phyloP scores from a whole-genome alignment of 2,888 invertebrate species.

The Scaptomyza caliginosa region DNA sequence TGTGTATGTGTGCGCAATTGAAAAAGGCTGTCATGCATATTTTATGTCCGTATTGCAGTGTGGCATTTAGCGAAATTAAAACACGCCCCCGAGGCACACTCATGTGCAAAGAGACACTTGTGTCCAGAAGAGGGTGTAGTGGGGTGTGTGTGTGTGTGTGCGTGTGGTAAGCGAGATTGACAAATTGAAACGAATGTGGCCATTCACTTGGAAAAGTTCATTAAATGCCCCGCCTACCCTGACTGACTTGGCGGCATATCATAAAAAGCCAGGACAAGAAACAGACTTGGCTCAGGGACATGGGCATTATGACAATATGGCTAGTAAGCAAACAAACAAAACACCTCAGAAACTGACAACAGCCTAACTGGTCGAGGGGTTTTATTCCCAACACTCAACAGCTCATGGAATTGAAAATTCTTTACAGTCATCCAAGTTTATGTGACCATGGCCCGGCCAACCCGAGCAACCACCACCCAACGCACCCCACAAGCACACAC shows the following conservation, averaged over 20 bases:
- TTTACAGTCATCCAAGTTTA: constrained; percentile 64
- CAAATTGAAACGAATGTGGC: constrained; percentile 82
- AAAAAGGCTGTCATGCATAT: constrained; percentile 72
- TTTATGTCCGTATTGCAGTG: constrained; percentile 52
- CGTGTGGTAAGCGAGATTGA: constrained; percentile 72
- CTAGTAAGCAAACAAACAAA: constrained; percentile 9
- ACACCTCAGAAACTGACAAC: constrained; percentile 62
- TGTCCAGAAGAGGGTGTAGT: background rate
- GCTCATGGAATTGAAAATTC: constrained; percentile 74
- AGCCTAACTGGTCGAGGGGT: constrained; percentile 58
- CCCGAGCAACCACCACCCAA: constrained; percentile 25
- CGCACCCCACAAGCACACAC: background rate
- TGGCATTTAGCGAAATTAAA: constrained; percentile 72
- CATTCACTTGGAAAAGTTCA: constrained; percentile 81
- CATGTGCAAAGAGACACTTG: constrained; percentile 18
- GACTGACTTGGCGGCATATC: constrained; percentile 23
- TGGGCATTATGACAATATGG: constrained; percentile 63
- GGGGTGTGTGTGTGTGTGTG: constrained; percentile 21
- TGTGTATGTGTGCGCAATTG: constrained; percentile 46
- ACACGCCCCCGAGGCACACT: constrained; percentile 46
- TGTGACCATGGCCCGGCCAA: constrained; percentile 33
- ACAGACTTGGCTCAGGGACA: constrained; percentile 30
- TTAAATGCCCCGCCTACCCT: constrained; percentile 55
- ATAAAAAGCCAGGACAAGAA: constrained; percentile 56
- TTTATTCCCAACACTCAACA: constrained; percentile 16